Conservation (phyloP, 30 jellyfish, hydroid and myxozoan genomes). For the Hydractinia echinata region DNA sequence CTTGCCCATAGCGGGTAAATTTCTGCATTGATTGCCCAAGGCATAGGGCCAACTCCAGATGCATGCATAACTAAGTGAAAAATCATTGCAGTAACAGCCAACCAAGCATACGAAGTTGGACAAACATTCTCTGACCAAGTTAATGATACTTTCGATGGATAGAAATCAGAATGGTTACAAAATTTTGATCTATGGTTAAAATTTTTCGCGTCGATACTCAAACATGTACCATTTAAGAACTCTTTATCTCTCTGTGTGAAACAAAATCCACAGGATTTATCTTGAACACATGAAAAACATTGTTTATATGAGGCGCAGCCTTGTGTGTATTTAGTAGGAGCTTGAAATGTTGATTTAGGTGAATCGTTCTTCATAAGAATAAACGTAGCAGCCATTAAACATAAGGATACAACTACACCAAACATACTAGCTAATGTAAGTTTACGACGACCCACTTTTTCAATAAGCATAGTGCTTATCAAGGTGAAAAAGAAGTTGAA, state of each 20-base stretch:
- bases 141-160: background rate
- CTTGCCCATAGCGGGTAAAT: constrained; percentile 97
- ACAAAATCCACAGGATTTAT: constrained; percentile 67
- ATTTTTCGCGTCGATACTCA: background rate
- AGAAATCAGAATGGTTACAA: background rate
- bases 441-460: constrained; percentile 65
- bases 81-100: constrained; percentile 62
- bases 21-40: constrained; percentile 94
- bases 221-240: constrained; percentile 51
- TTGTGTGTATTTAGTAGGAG: background rate
- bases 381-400: constrained; percentile 63
- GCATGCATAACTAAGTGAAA: constrained; percentile 73
- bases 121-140: constrained; percentile 46
- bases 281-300: constrained; percentile 53
- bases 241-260: background rate
- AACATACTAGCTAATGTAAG: constrained; percentile 56
- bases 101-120: constrained; percentile 86
- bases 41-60: constrained; percentile 86
- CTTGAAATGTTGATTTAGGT: constrained; percentile 20
- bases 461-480: constrained; percentile 47
- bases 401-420: constrained; percentile 61
- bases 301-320: constrained; percentile 33
- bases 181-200: background rate
- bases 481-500: constrained; percentile 70
- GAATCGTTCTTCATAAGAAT: constrained; percentile 41